phyloP scores from a whole-genome alignment of 1,140 invertebrate species.

The Campoletis sonorensis region DNA sequence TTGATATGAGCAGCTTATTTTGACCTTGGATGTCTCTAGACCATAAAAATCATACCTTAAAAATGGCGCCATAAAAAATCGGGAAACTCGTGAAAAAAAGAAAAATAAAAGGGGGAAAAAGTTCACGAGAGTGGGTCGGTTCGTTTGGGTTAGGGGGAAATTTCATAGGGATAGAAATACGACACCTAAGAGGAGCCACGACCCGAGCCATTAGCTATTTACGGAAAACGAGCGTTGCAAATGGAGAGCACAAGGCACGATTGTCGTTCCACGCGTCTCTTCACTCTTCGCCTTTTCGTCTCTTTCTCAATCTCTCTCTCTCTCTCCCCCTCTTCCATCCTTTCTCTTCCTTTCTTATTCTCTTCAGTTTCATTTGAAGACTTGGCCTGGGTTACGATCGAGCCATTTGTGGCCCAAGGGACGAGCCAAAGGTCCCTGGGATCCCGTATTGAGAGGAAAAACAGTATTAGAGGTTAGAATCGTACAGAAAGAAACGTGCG shows the following conservation, averaged over 20 bases:
- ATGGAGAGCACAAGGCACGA: conserved; percentile 25
- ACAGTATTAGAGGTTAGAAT: background rate
- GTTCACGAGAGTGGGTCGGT: background rate
- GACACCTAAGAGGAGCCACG: conserved; percentile 35
- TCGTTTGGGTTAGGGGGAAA: conserved; percentile 26
- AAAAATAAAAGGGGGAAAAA: conserved; percentile 2
- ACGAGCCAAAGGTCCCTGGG: background rate
- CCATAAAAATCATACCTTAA: background rate
- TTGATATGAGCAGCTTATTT: background rate
- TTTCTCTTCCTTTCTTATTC: background rate
- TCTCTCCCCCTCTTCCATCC: background rate
- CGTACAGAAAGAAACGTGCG: background rate
- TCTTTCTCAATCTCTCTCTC: background rate
- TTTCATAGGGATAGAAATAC: conserved; percentile 23
- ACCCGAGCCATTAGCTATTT: conserved; percentile 46
- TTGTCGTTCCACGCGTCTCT: conserved; percentile 31
- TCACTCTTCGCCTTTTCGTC: background rate
- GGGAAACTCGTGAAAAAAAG: background rate
- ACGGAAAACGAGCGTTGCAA: conserved; percentile 44
- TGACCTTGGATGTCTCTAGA: background rate
- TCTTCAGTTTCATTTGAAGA: conserved; percentile 1
- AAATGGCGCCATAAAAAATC: background rate
- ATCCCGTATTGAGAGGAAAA: background rate
- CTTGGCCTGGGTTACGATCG: background rate
- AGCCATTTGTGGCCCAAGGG: conserved; percentile 4